Evolutionary conservation across 2,113 vertebrate genomes (phyloP).

Genomic region (Sporophila hypoxantha): DNA sequence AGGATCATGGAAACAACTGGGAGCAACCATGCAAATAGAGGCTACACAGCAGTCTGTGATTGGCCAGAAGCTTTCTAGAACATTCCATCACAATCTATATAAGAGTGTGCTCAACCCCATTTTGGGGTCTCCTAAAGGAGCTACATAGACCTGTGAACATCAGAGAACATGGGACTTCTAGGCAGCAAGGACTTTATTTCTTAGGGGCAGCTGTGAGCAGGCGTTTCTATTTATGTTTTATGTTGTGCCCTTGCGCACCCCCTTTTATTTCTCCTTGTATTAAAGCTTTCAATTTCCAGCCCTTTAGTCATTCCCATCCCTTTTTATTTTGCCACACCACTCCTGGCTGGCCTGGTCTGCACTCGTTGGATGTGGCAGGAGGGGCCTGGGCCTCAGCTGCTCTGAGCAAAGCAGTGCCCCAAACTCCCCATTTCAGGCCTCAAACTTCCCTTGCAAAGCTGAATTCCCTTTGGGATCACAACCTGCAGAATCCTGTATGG

Average conservation of each 20-base stretch:
- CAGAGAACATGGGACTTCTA: background rate
- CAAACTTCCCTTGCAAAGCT: background rate
- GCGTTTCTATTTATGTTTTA: background rate
- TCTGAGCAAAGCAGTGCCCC: background rate
- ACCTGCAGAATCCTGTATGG: background rate
- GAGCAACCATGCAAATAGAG: background rate
- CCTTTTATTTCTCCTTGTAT: background rate
- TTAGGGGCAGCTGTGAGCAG: background rate
- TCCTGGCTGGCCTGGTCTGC: background rate
- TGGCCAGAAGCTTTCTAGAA: background rate
- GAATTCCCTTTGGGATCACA: background rate
- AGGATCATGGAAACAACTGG: background rate
- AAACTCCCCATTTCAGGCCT: background rate
- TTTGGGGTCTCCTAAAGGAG: background rate
- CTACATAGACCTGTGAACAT: background rate
- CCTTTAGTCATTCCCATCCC: background rate
- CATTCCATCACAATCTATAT: background rate
- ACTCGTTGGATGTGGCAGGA: background rate
- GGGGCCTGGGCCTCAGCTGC: background rate
- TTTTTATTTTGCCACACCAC: background rate
- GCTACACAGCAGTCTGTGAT: background rate
- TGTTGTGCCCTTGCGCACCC: background rate
- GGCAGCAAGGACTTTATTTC: background rate
- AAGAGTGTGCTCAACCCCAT: background rate
- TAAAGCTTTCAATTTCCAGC: background rate